Evolutionary conservation across 1,140 invertebrate species (phyloP), one percentile per base, ranked within the genome.

Genomic region (Eueides isabella): DNA sequence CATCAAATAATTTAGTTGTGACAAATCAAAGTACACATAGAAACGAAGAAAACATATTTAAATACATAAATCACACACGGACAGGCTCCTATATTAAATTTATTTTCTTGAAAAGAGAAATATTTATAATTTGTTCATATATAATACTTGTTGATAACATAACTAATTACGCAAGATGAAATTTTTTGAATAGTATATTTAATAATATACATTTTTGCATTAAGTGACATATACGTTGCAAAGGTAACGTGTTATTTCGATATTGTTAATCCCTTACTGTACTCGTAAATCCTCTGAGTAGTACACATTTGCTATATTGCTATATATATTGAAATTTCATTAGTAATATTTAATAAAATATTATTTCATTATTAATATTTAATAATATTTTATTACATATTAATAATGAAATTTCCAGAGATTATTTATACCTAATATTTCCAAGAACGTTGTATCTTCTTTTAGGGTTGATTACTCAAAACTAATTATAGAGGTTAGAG

Each of bases 401-500:
- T n/a, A n/a, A n/a, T 55, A 55, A 44, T 44, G 0, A 44, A 44
- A 44, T 38, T 19, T 0, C 6, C 16, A 23, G 26, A 2, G 48
- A 12, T 4, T 26, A 4, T 55, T 12, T 9, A 55, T 55, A 55
- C n/a, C 23, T 55, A 55, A 26, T 55, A 26, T 26, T 26, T 9
- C 9, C 19, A 55, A 12, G 3, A 55, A 55, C 19, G 23, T 7
- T 11, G 3, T 26, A 55, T 55, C 48, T 55, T 55, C 48, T 55
- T 55, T 55, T 12, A 11, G 19, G 48, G 48, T 55, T 55, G 48
- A 55, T 11, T 69, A 44, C 55, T n/a, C 23, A 23, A 74, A 63
- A 65, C 67, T 69, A 38, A 74, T 65, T 38, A 68, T 35, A 5
- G 67, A 23, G 55, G 72, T 74, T 74, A 65, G 23, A 23, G 44